Percentiles rank a stretch among this genome's conserved stretches.
These are phyloP conservation scores for Phenganax stokvisi DNA, from an alignment of 92 coral and sea anemone species.

Conservation along the genomic window DNA sequence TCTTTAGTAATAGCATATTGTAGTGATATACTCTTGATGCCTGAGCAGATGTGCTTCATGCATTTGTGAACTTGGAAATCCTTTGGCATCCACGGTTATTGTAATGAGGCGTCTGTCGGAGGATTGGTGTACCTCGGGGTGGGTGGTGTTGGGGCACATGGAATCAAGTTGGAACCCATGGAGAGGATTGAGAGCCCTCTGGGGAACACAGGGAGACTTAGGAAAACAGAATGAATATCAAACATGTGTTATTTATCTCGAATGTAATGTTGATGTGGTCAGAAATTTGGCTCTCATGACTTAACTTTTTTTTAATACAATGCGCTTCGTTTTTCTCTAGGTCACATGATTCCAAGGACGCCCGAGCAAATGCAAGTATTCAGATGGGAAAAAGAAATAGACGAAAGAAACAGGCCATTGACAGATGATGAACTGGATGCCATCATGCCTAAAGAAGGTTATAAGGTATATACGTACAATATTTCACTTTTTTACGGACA, in stretches of 20 bases:
- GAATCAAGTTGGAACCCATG: too few relatives aligned
- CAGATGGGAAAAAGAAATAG: slow-evolving; percentile 99
- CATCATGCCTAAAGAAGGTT: slow-evolving; percentile 93
- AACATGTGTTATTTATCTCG: too few relatives aligned
- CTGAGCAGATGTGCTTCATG: too few relatives aligned
- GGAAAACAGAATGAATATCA: too few relatives aligned
- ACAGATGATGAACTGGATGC: slow-evolving; percentile 91
- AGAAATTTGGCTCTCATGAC: not conserved
- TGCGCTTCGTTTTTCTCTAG: slow-evolving; percentile 35
- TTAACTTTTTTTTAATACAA: not conserved
- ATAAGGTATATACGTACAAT: slow-evolving; percentile 56
- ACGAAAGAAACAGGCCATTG: slow-evolving; percentile 89
- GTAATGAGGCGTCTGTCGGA: too few relatives aligned
- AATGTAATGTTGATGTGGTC: not conserved
- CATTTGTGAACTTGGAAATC: too few relatives aligned
- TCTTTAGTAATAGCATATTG: not conserved
- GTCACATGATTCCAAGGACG: slow-evolving; percentile 89
- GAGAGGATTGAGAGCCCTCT: too few relatives aligned
- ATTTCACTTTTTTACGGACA: not conserved
- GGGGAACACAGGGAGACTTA: too few relatives aligned
- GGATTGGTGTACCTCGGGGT: too few relatives aligned
- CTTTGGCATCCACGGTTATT: too few relatives aligned
- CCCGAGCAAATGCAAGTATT: slow-evolving; percentile 99
- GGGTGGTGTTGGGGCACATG: too few relatives aligned
- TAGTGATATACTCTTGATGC: not conserved